Evolutionary conservation across 2,888 invertebrate genomes (phyloP).

Genomic region (Zygaena filipendulae): DNA sequence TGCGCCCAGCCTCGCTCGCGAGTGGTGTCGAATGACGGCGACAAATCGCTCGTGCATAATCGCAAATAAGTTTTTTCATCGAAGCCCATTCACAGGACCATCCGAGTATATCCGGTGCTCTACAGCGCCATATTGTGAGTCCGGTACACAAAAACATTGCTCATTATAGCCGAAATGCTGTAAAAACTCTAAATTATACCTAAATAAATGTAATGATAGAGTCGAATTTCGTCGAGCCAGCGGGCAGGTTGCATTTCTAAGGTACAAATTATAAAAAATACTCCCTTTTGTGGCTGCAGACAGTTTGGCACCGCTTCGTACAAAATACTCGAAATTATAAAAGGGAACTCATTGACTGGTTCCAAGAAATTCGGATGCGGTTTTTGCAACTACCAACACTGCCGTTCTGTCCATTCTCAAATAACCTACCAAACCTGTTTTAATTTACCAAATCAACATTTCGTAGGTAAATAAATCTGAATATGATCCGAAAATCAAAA

Average conservation of each 20-base stretch:
- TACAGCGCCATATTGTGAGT: slow-evolving; percentile 44
- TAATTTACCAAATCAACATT: too few species aligned
- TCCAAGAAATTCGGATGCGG: slow-evolving; percentile 41
- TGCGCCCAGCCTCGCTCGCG: slow-evolving; percentile 35
- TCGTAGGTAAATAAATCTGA: too few species aligned
- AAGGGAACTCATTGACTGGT: slow-evolving; percentile 36
- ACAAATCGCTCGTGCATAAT: slow-evolving; percentile 65
- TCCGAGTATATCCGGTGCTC: slow-evolving; percentile 54
- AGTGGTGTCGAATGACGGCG: slow-evolving; percentile 52
- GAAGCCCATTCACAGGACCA: slow-evolving; percentile 37
- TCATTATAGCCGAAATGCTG: slow-evolving; percentile 34
- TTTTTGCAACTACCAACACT: not conserved
- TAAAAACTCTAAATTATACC: slow-evolving; percentile 24
- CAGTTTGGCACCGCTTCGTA: slow-evolving; percentile 58
- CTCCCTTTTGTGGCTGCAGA: slow-evolving; percentile 58
- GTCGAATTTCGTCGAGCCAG: slow-evolving; percentile 25
- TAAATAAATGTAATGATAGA: slow-evolving; percentile 22
- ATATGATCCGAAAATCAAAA: too few species aligned
- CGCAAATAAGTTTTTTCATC: slow-evolving; percentile 56
- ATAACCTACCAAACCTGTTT: too few species aligned
- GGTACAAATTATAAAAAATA: slow-evolving; percentile 49
- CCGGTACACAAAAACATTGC: slow-evolving; percentile 45
- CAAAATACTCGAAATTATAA: slow-evolving; percentile 37
- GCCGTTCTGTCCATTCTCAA: too few species aligned
- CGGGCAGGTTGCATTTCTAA: slow-evolving; percentile 45